Percentiles rank a stretch among this genome's conserved stretches.
phyloP scores from a whole-genome alignment of 2,113 vertebrate genomes.

The Lepidothrix coronata region DNA sequence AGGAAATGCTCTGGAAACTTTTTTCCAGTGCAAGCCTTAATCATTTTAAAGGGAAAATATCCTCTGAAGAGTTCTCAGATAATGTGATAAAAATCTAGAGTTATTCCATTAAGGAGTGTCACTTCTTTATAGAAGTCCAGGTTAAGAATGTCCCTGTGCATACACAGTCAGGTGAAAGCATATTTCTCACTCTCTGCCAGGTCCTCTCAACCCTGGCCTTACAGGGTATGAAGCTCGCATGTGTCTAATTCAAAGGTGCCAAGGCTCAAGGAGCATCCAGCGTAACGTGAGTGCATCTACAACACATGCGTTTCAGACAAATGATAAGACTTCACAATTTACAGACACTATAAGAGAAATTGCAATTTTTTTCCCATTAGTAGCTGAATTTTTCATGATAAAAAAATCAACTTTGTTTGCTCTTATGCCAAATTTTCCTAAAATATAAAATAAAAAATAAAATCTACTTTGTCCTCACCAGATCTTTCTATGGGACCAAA shows the following conservation, averaged over 20 bases:
- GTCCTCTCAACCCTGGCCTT: neutral
- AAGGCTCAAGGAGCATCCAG: neutral
- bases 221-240: rapidly evolving
- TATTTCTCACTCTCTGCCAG: rapidly evolving
- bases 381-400: neutral
- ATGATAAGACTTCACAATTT: neutral
- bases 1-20: neutral
- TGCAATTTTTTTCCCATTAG: neutral
- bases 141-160: rapidly evolving
- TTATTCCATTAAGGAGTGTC: neutral
- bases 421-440: neutral
- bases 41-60: neutral
- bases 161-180: rapidly evolving
- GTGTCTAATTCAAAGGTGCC: rapidly evolving
- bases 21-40: neutral
- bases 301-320: rapidly evolving
- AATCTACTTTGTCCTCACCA: neutral
- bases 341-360: neutral
- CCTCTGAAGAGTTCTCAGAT: neutral
- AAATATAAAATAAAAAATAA: neutral
- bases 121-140: neutral
- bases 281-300: rapidly evolving
- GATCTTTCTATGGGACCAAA: neutral
- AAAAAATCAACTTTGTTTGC: neutral
- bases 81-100: neutral